A percentile compares a stretch with the other conserved stretches of the same genome.
These are phyloP conservation scores for Asobara japonica DNA, from an alignment of 1,140 invertebrate species.

Conservation along the genomic window DNA sequence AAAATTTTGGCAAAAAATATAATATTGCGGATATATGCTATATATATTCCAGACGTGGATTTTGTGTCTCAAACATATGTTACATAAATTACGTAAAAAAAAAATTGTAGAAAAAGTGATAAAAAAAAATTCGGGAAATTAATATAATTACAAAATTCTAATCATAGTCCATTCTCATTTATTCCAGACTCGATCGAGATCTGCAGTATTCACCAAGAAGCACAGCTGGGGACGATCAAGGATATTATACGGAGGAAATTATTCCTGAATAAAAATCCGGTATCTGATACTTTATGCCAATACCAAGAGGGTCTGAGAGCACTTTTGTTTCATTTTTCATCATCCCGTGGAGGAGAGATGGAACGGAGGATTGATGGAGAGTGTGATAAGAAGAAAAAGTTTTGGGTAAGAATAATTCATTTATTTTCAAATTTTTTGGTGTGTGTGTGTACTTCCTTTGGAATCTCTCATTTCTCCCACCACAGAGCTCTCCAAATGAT, in stretches of 20 bases:
- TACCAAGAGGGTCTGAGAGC: background rate
- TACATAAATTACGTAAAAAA: too few species aligned
- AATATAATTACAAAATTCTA: background rate
- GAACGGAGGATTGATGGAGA: background rate
- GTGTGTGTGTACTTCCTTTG: too few species aligned
- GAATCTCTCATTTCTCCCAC: too few species aligned
- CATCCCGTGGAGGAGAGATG: background rate
- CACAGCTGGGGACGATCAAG: background rate
- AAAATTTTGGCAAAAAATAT: too few species aligned
- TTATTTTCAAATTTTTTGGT: background rate
- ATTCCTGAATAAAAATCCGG: background rate
- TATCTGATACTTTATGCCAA: background rate
- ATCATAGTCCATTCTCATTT: background rate
- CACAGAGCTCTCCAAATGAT: too few species aligned
- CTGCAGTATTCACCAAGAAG: background rate
- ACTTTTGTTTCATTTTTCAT: background rate
- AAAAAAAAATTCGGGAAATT: background rate
- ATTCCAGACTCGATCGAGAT: background rate
- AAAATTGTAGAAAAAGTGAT: too few species aligned
- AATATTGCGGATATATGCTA: too few species aligned
- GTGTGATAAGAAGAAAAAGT: background rate
- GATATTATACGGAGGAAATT: background rate
- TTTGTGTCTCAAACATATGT: too few species aligned
- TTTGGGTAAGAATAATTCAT: background rate
- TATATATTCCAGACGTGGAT: too few species aligned